Evolutionary conservation across 2,113 vertebrate species (phyloP).

Genomic region (Holacanthus passer): DNA sequence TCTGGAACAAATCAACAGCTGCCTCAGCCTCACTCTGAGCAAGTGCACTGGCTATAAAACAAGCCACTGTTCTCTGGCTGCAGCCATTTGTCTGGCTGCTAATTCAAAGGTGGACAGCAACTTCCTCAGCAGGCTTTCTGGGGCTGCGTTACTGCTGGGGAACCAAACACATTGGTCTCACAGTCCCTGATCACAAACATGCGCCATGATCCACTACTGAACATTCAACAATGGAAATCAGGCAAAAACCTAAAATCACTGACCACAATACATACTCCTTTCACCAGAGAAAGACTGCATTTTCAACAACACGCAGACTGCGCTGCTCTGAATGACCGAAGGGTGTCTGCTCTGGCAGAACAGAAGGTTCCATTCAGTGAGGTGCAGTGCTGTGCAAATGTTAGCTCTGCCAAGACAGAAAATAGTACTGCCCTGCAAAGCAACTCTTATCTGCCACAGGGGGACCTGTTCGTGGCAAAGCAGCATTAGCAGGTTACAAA

Average conservation of each 20-base stretch:
- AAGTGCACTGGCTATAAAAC: constrained; percentile 70
- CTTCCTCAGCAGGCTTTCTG: constrained; percentile 58
- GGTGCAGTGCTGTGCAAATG: constrained; percentile 68
- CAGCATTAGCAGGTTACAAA: constrained; percentile 31
- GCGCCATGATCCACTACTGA: background rate
- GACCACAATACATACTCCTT: constrained; percentile 7
- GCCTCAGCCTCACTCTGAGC: constrained; percentile 64
- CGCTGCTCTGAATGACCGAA: constrained; percentile 61
- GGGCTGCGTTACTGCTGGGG: constrained; percentile 9
- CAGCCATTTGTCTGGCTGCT: constrained; percentile 67
- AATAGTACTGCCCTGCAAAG: constrained; percentile 67
- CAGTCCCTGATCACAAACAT: background rate
- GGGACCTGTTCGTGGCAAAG: constrained; percentile 48
- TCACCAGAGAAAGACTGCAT: constrained; percentile 28
- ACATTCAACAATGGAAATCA: too few relatives aligned
- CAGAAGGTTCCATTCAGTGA: constrained; percentile 74
- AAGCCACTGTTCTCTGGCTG: constrained; percentile 64
- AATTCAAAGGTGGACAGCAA: constrained; percentile 62
- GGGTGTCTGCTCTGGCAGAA: constrained; percentile 65
- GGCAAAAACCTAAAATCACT: background rate
- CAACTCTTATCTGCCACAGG: constrained; percentile 72
- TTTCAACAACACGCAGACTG: constrained; percentile 60
- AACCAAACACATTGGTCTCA: constrained; percentile 11
- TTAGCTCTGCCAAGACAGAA: constrained; percentile 75
- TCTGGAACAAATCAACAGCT: constrained; percentile 71